These are phyloP conservation scores for Mythimna albipuncta DNA, from an alignment of 2,888 invertebrate genomes.

Conservation along the genomic window DNA sequence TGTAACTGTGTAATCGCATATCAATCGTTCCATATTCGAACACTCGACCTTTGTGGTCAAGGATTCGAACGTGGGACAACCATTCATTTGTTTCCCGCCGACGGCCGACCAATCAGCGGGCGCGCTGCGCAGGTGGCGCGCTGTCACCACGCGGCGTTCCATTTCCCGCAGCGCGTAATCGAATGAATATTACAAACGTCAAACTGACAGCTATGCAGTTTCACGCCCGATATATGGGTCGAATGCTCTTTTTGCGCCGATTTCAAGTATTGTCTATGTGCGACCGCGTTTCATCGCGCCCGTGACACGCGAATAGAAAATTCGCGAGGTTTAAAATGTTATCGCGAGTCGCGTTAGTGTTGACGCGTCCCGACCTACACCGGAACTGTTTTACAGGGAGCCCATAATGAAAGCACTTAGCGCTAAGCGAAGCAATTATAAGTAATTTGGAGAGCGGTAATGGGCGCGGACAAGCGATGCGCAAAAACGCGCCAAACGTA, in stretches of 20 bases:
- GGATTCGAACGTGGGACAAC: constrained; percentile 72
- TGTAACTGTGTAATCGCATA: constrained; percentile 74
- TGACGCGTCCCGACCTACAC: constrained; percentile 77
- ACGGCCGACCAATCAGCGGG: constrained; percentile 73
- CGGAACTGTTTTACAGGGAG: constrained; percentile 81
- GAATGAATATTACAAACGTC: constrained; percentile 90
- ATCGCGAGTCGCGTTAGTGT: constrained; percentile 75
- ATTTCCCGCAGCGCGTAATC: constrained; percentile 87
- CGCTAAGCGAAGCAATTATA: constrained; percentile 90
- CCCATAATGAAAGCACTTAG: constrained; percentile 90
- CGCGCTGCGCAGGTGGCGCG: constrained; percentile 80
- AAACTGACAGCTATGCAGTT: constrained; percentile 84
- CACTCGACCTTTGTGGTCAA: constrained; percentile 78
- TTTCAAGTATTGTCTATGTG: constrained; percentile 77
- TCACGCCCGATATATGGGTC: constrained; percentile 82
- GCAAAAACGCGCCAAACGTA: constrained; percentile 89
- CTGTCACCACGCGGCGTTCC: constrained; percentile 84
- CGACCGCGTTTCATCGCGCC: constrained; percentile 60
- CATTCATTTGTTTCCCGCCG: constrained; percentile 79
- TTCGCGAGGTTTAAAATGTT: constrained; percentile 71
- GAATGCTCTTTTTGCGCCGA: constrained; percentile 83
- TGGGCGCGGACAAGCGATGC: constrained; percentile 88
- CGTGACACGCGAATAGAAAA: constrained; percentile 52
- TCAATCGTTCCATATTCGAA: constrained; percentile 82
- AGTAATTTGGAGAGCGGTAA: constrained; percentile 89